Conservation (phyloP, 2,797 vertebrate genomes). For the Loriculus beryllinus region DNA sequence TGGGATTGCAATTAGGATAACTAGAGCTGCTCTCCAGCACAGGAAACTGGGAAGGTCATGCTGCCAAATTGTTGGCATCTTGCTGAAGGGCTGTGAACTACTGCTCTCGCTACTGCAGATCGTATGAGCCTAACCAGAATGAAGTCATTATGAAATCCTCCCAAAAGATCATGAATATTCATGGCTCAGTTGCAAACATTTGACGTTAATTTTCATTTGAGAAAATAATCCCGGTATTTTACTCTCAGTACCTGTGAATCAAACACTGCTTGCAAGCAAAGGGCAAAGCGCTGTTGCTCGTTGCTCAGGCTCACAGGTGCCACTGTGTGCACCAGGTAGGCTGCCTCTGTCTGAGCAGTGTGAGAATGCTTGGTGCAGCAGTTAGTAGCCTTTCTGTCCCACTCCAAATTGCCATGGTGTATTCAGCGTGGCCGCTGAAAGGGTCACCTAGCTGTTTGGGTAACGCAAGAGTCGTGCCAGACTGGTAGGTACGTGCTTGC, state of each 20-base stretch:
- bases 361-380: fast-evolving
- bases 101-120: background rate
- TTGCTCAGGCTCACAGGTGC: fast-evolving
- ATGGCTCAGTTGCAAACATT: conserved; percentile 16
- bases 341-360: fast-evolving
- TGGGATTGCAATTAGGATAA: conserved; percentile 46
- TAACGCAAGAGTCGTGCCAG: fast-evolving
- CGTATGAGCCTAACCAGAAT: conserved; percentile 21
- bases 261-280: background rate
- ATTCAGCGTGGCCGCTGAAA: fast-evolving
- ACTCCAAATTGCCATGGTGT: fast-evolving
- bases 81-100: conserved; percentile 31
- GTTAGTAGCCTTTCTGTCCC: background rate
- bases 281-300: background rate
- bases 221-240: conserved; percentile 10
- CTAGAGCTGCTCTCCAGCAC: conserved; percentile 22
- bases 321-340: fast-evolving
- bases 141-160: conserved; percentile 33
- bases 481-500: background rate
- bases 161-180: conserved; percentile 40
- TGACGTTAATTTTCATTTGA: conserved; percentile 32
- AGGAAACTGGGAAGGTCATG: conserved; percentile 27
- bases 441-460: fast-evolving
- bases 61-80: conserved; percentile 18
- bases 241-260: background rate